Evolutionary conservation across 2,797 vertebrate species (phyloP), one percentile per base, ranked within the genome.

Genomic region (Semaprochilodus insignis): DNA sequence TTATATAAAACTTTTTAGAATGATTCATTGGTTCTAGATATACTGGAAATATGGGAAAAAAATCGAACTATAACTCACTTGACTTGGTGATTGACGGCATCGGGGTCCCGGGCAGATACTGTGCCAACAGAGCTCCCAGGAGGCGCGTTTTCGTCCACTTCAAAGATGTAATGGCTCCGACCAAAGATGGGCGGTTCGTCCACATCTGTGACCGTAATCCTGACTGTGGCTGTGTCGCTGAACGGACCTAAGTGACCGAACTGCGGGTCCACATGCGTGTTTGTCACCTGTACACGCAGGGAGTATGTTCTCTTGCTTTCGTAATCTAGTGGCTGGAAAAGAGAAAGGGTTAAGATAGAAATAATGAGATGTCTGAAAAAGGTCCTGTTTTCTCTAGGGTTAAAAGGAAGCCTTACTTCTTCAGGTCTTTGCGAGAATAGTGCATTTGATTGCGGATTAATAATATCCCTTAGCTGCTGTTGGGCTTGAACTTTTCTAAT

Each of bases 121-220:
- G 97, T 95, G 0, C 97, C 97, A 15, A 99, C 95, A 36, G 97
- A 95, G 87, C 94, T 99, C 62, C 97, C 97, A 23, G 96, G 96
- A 1, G 95, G 96, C 1, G 94, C 94, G 85, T 99, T 97, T 92
- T 99, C 98, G 31, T 98, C 97, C 78, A 98, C 97, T 81, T 99
- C 97, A 83, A 99, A 96, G 93, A 99, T 91, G 91, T 98, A 98
- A 80, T 95, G 95, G 44, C 93, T 90, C 85, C 95, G 94, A 81
- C 89, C 95, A 92, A 99, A 99, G 36, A 97, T 85, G 0, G 98
- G 98, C 0, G 98, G 94, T 87, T 99, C 98, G 0, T 99, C 97
- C 86, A 93, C 84, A 11, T 99, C 98, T 91, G 97, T 96, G 17
- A 99, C 95, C 3, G 95, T 94, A 59, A 99, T 95, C 92, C 96